Conservation (phyloP, 1,140 invertebrate genomes). For the Tenebrio molitor region DNA sequence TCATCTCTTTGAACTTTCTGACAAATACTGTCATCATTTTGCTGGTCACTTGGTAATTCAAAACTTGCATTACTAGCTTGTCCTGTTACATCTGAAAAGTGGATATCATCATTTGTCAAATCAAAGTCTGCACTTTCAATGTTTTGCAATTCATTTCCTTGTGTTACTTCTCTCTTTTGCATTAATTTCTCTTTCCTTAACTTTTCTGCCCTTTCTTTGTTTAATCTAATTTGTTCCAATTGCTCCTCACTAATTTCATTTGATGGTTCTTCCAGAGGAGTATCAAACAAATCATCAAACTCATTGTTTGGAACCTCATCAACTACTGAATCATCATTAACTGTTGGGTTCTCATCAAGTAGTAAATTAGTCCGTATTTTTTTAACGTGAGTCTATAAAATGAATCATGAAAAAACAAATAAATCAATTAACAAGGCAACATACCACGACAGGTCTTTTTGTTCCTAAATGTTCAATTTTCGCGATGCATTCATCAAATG, state of each 20-base stretch:
- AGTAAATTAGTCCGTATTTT: slow-evolving; percentile 60
- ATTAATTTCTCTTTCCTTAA: slow-evolving; percentile 59
- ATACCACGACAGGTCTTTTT: slow-evolving; percentile 74
- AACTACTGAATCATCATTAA: slow-evolving; percentile 50
- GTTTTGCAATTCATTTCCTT: slow-evolving; percentile 8
- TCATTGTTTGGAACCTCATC: slow-evolving; percentile 48
- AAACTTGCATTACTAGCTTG: no score
- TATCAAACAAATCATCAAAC: slow-evolving; percentile 53
- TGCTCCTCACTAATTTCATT: slow-evolving; percentile 60
- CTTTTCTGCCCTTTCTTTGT: slow-evolving; percentile 59
- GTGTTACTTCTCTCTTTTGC: not conserved
- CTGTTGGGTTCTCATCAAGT: slow-evolving; percentile 52
- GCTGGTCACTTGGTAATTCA: no score
- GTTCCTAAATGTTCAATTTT: slow-evolving; percentile 85
- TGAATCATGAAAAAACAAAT: no score
- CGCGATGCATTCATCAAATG: slow-evolving; percentile 88
- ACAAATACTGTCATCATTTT: no score
- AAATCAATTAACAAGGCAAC: no score
- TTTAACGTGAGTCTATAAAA: slow-evolving; percentile 62
- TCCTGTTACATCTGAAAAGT: no score
- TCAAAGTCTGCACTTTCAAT: no score
- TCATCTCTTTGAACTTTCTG: no score
- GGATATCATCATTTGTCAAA: no score
- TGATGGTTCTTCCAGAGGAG: not conserved
- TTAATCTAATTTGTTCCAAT: slow-evolving; percentile 59